A percentile compares a stretch with the other conserved stretches of the same genome.
Evolutionary conservation across 2,797 vertebrate species (phyloP).

Genomic region (Diglossa cyanea): DNA sequence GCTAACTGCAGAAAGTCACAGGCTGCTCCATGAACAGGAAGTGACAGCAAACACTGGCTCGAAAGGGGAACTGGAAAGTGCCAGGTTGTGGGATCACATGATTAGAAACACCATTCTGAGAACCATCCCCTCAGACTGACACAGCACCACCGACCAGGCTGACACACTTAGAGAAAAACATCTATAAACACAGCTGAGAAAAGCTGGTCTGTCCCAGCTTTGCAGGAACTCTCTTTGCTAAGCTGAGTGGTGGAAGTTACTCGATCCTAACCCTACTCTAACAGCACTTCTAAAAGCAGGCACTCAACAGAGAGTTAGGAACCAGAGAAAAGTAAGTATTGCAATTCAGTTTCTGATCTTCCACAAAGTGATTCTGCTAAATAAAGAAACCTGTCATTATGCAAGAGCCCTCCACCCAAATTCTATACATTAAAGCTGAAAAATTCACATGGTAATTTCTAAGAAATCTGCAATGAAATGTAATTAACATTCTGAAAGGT

Average conservation of each 20-base stretch:
- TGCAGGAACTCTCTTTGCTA: background rate
- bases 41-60: background rate
- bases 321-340: background rate
- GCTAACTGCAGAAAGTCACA: constrained; percentile 1
- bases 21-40: background rate
- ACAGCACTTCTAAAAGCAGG: background rate
- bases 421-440: background rate
- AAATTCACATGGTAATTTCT: background rate
- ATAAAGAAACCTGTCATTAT: background rate
- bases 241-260: background rate
- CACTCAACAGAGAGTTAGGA: background rate
- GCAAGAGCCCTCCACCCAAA: background rate
- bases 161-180: background rate
- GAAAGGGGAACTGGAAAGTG: constrained; percentile 56
- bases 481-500: background rate
- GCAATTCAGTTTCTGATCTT: background rate
- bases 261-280: background rate
- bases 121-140: background rate
- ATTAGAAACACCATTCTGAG: background rate
- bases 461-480: background rate
- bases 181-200: background rate
- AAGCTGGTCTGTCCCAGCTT: background rate
- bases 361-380: background rate
- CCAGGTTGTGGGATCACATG: background rate
- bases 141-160: background rate